Evolutionary conservation across 2,113 vertebrate species (phyloP).

Genomic region (Brienomyrus brachyistius): DNA sequence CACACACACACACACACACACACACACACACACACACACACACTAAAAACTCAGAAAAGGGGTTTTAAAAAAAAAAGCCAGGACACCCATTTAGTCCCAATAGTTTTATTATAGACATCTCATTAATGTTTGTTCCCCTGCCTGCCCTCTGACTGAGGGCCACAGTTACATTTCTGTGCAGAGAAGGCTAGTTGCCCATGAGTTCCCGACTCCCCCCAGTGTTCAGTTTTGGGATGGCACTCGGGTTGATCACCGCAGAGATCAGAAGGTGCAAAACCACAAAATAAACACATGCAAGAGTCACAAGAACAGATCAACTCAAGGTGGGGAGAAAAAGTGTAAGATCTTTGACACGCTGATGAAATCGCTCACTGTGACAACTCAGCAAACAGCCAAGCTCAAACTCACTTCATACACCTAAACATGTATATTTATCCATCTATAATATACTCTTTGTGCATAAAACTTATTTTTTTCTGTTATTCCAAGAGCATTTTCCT

Average conservation of each 20-base stretch:
- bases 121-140: not conserved
- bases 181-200: not conserved
- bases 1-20: too few species aligned
- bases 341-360: not conserved
- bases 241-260: not conserved
- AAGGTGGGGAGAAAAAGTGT: not conserved
- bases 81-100: constrained; percentile 2
- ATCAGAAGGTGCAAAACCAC: constrained; percentile 11
- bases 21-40: too few species aligned
- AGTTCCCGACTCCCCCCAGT: not conserved
- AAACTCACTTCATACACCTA: not conserved
- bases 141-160: not conserved
- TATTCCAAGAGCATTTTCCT: not conserved
- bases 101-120: constrained; percentile 7
- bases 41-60: not conserved
- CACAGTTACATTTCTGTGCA: constrained; percentile 6
- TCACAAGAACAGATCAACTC: not conserved
- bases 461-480: not conserved
- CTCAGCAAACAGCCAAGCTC: not conserved
- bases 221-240: not conserved
- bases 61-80: not conserved
- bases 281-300: constrained; percentile 6
- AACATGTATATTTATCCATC: not conserved
- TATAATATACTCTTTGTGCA: not conserved
- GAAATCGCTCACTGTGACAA: not conserved